These are phyloP conservation scores for Vesta saturnalis DNA, from an alignment of 2,888 invertebrate species.

Conservation along the genomic window DNA sequence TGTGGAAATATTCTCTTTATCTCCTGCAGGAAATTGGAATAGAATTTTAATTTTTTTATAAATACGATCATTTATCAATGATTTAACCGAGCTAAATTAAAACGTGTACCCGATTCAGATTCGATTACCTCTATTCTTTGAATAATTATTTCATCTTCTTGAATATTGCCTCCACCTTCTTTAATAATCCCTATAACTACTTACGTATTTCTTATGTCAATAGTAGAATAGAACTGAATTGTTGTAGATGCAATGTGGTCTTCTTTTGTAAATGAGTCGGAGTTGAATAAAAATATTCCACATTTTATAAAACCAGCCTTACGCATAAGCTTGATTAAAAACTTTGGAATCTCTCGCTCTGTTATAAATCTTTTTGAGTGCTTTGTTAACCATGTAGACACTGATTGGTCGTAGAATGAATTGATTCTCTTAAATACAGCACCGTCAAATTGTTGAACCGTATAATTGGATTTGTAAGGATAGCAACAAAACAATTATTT, in stretches of 20 bases:
- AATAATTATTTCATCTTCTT: background rate
- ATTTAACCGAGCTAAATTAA: background rate
- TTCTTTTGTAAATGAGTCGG: conserved; percentile 19
- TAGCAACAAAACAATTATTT: background rate
- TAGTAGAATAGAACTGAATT: background rate
- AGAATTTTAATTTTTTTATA: background rate
- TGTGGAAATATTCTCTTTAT: too few relatives aligned
- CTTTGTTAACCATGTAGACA: conserved; percentile 20
- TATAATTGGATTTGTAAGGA: conserved; percentile 1
- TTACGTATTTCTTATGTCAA: background rate
- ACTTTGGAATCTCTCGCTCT: conserved; percentile 18
- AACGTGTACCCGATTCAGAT: background rate
- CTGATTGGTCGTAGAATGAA: conserved; percentile 4
- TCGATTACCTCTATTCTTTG: background rate
- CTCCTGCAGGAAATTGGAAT: too few relatives aligned
- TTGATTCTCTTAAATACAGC: conserved; percentile 12
- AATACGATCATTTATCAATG: background rate
- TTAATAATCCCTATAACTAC: too few relatives aligned
- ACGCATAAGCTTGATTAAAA: conserved; percentile 7
- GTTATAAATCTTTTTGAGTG: conserved; percentile 17
- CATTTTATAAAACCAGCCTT: conserved; percentile 20
- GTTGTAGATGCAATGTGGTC: conserved; percentile 12
- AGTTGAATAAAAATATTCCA: conserved; percentile 17
- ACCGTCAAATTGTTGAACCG: conserved; percentile 1
- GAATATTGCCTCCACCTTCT: background rate